Evolutionary conservation across 2,797 vertebrate genomes (phyloP), one percentile per base, ranked within the genome.

Genomic region (Leuciscus waleckii): DNA sequence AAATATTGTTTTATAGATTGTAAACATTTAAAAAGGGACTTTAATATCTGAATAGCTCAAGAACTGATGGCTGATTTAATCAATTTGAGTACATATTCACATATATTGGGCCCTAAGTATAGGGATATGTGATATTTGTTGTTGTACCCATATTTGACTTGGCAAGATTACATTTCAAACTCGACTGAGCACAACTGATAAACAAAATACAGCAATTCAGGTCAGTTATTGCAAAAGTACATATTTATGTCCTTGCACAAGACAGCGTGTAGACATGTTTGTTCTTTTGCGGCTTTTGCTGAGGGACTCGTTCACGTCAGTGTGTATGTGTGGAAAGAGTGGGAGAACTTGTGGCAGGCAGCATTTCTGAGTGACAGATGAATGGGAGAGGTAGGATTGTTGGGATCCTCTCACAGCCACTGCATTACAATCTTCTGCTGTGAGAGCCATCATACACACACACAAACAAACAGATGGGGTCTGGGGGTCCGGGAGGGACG

Each of bases 101-200:
- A 85, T 75, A 70, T 81, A 81, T 87, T 69, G 49, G 49, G 49
- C 79, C 78, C 86, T 87, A 89, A 79, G 54, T 16, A 37, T 29
- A 83, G 80, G 71, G 68, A 87, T 74, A 82, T 67, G 82, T 82
- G 73, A 86, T 89, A 83, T 90, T 80, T 84, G 79, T 89, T 89
- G 90, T 91, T 89, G 85, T 87, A 89, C 82, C 41, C 6, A 51
- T 71, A 92, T 92, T 89, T 88, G 65, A 70, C 81, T 0, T 51
- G 73, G 56, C 0, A 8, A 90, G 86, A 86, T 68, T 86, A 58
- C 88, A 90, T 91, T 61, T 37, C 84, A 87, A 88, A 91, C 90
- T 90, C 88, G 87, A 89, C 84, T 87, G 87, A 89, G 87, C 87
- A 91, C 83, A 86, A 82, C 87, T 58, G 56, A 89, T 86, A 83